Evolutionary conservation across 37 sponge, comb jelly and placozoan genomes (phyloP), one percentile per base, ranked within the genome.

Genomic region (Diacarnus erythraeanus): DNA sequence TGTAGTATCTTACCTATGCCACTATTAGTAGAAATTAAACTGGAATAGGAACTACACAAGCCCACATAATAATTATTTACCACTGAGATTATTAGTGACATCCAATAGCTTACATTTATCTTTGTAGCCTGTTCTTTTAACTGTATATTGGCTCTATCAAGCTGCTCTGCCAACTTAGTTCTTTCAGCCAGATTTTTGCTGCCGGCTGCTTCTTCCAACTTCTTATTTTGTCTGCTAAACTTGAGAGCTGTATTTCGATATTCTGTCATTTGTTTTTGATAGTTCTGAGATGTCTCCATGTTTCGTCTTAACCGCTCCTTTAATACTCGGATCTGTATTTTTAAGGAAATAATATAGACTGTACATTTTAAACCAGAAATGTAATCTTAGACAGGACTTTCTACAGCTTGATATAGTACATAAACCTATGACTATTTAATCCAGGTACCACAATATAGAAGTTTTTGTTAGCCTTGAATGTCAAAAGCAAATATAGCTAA

Each of bases 151-250:
- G 51, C 40, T 5, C 75, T 60, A 27, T 80, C 63, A 37, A 89
- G 37, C 43, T 80, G 63, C 9, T 68, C 41, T 2, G 86, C 64
- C 30, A 89, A 61, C 38, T 18, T 22, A 51, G 80, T 77, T 34
- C 90, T 74, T 63, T 89, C 90, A 51, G 58, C 29, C 36, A 89
- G 74, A 2, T 80, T 27, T 57, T 75, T 84, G 38, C 64, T 59
- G 41, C 34, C 60, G 10, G 22, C 73, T 27, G 80, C 57, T 38
- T 5, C 71, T 70, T 84, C 86, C 57, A 84, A 57, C 44, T 80
- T 84, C 64, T 78, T 84, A 42, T 75, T 84, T 37, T 70, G 31
- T 0, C 75, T 77, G 17, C 26, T 38, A 37, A 89, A 37, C 47
- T 71, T 60, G 23, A 57, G 72, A 12, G 84, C n/a, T 71, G 71